phyloP scores from a whole-genome alignment of 2,113 vertebrate species.

The Strix aluco region DNA sequence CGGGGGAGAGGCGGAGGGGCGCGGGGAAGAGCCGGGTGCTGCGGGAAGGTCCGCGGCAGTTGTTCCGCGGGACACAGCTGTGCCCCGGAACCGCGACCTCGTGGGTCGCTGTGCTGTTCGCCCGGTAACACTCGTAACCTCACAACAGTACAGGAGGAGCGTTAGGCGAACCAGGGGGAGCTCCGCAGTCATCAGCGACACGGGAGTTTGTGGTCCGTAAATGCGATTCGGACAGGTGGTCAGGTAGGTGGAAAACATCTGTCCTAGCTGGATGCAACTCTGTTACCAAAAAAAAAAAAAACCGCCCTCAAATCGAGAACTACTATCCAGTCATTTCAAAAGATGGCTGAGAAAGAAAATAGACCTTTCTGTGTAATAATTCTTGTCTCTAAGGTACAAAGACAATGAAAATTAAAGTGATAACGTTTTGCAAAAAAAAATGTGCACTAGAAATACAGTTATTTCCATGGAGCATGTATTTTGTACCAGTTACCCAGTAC shows the following conservation, averaged over 20 bases:
- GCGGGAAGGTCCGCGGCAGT: accelerated
- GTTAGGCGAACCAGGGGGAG: accelerated
- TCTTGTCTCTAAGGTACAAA: background rate
- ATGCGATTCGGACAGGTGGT: background rate
- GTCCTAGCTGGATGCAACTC: background rate
- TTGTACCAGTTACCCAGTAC: background rate
- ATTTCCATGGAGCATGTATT: background rate
- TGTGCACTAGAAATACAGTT: background rate
- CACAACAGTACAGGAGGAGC: too few relatives aligned
- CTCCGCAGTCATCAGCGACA: accelerated
- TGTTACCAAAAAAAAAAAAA: background rate
- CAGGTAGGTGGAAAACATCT: background rate
- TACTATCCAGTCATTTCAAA: background rate
- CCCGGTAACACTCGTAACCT: background rate
- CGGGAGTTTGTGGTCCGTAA: accelerated
- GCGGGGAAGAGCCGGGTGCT: background rate
- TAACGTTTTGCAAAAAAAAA: background rate
- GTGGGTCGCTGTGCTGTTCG: background rate
- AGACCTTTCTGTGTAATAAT: background rate
- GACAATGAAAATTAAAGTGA: background rate
- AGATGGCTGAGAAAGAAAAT: background rate
- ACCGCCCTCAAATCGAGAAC: background rate
- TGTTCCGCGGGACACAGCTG: accelerated
- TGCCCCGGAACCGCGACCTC: accelerated
- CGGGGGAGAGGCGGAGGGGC: accelerated